Base-by-base conservation (phyloP, 2,888 invertebrate species). In the Amblyjoppa proteus region DNA sequence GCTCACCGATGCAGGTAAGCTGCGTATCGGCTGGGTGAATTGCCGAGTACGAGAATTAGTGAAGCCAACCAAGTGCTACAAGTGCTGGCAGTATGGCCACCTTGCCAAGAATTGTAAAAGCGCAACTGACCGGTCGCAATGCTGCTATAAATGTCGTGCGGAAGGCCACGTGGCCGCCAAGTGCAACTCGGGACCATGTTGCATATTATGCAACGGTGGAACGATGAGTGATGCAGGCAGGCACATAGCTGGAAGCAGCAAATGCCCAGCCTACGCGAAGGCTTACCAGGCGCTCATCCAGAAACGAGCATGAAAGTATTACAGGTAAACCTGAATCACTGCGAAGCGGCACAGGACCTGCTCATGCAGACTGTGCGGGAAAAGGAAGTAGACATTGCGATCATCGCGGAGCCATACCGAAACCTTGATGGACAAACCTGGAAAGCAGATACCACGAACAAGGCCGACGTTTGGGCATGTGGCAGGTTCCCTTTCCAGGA, bases 201-300 rank as follows among this genome's bases (percentile, higher is more conserved):
- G 86, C 31, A 11, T 38, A n/a, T 51, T 84, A 16, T 84, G 84
- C 41, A 38, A 16, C 20, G 58, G 31, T 5, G 3, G 69, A 25
- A 25, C 7, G 13, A 58, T 64, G 20, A 56, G 20, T 5, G 69
- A 49, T 0, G 34, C 34, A 1, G 4, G 20, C 2, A 69, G 16
- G 41, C 78, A 85, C 38, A 34, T 4, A 6, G 51, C 69, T 7
- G 49, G 75, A 5, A 71, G 53, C 13, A 34, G 13, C 25, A 56
- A 53, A 64, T 85, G 85, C 71, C 73, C 83, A 7, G 79, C n/a
- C 3, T 83, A 66, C 25, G 61, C 25, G 56, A 70, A 70, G 58
- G 77, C 80, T 20, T 20, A 20, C 20, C 20, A 20, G 20, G 20
- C 20, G 20, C 20, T 20, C 20, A 20, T 20, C 20, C 20, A 20